A percentile compares a stretch with the other conserved stretches of the same genome.
phyloP scores from a whole-genome alignment of 2,797 vertebrate species.

The Melanitta fusca region DNA sequence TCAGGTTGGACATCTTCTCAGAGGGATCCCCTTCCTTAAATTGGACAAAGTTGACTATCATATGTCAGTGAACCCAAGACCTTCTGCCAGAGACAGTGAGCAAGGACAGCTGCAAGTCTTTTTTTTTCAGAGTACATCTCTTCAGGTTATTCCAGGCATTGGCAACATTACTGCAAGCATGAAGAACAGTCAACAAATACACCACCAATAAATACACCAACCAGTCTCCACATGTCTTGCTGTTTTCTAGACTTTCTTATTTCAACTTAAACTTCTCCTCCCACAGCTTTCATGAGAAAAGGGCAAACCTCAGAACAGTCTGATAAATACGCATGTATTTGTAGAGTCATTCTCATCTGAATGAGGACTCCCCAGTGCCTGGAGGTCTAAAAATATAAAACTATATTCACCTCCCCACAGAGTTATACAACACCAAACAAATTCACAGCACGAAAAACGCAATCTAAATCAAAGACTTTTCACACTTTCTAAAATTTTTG shows the following conservation, averaged over 20 bases:
- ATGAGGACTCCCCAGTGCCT: neutral
- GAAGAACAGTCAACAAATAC: neutral
- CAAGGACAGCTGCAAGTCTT: neutral
- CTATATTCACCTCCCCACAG: neutral
- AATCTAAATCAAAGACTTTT: neutral
- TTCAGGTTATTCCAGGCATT: neutral
- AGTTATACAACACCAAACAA: neutral
- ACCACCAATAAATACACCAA: neutral
- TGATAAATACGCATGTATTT: neutral
- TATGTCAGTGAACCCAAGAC: neutral
- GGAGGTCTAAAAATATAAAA: neutral
- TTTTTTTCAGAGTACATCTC: neutral
- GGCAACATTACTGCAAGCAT: neutral
- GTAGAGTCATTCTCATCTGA: neutral
- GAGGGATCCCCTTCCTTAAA: neutral
- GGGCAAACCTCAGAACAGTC: neutral
- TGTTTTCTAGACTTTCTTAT: neutral
- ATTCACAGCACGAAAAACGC: neutral
- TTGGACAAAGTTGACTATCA: neutral
- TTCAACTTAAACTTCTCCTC: neutral
- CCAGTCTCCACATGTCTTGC: neutral
- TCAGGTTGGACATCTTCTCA: slow-evolving; percentile 2
- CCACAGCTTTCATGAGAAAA: neutral
- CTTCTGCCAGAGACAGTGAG: neutral
- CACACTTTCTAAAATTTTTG: neutral